Percentiles rank a stretch among this genome's conserved stretches.
These are phyloP conservation scores for Tiliacea citrago DNA, from an alignment of 2,888 invertebrate genomes.

Conservation along the genomic window DNA sequence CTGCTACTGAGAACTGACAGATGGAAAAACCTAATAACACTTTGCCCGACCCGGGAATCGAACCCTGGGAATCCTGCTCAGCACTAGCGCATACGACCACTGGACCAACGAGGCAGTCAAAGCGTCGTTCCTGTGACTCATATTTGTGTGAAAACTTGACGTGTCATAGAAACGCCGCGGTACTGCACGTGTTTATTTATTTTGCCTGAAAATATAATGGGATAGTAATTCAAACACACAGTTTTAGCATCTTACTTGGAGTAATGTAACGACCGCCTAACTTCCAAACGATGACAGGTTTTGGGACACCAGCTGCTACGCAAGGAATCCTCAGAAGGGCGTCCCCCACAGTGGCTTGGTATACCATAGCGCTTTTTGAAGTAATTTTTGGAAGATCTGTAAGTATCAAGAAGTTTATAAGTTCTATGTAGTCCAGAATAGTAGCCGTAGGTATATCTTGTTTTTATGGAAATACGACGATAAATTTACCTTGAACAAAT, in stretches of 20 bases:
- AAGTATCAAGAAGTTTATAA: background rate
- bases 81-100: background rate
- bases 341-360: constrained; percentile 47
- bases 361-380: constrained; percentile 10
- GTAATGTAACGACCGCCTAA: constrained; percentile 18
- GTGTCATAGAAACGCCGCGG: background rate
- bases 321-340: constrained; percentile 48
- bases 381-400: constrained; percentile 47
- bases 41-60: background rate
- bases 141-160: background rate
- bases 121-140: background rate
- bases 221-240: background rate
- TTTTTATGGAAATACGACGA: background rate
- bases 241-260: constrained; percentile 30
- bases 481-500: constrained; percentile 41
- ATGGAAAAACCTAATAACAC: no score
- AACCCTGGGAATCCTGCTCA: background rate
- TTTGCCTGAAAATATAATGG: background rate
- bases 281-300: constrained; percentile 52
- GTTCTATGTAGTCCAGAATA: background rate
- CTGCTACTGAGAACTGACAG: no score
- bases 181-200: background rate
- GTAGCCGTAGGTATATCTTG: no score
- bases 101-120: background rate
- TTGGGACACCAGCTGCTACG: constrained; percentile 43